Conservation (phyloP, 2,113 vertebrate species). For the Potamarius usumacintae region DNA sequence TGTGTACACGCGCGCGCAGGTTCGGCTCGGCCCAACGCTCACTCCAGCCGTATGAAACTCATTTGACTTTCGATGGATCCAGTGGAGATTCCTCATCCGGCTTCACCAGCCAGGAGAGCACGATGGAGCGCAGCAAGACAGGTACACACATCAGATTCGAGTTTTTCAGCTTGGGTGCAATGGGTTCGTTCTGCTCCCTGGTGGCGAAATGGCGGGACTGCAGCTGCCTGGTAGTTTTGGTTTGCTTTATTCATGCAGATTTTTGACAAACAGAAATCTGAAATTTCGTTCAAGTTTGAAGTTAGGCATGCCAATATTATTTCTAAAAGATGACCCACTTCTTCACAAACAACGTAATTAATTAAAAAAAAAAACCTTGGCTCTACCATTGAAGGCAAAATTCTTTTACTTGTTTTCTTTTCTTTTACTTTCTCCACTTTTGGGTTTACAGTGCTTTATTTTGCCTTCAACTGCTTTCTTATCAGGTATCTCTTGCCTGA, state of each 20-base stretch:
- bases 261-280: background rate
- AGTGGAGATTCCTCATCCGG: conserved; percentile 85
- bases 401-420: background rate
- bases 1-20: conserved; percentile 61
- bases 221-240: background rate
- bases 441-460: background rate
- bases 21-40: conserved; percentile 73
- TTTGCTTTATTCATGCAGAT: background rate
- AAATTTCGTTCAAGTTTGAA: background rate
- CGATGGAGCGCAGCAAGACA: conserved; percentile 84
- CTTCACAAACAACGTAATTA: background rate
- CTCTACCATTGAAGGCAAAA: background rate
- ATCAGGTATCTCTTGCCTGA: background rate
- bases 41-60: conserved; percentile 76
- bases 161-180: background rate
- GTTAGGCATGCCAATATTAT: background rate
- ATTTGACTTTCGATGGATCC: conserved; percentile 75
- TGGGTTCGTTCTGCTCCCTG: conserved; percentile 21
- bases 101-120: conserved; percentile 86
- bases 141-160: conserved; percentile 66
- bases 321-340: background rate
- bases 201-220: conserved; percentile 4
- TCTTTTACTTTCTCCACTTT: background rate
- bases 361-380: background rate
- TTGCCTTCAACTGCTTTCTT: background rate